Evolutionary conservation across 2,797 vertebrate species (phyloP).

Genomic region (Onychomys arenicola): DNA sequence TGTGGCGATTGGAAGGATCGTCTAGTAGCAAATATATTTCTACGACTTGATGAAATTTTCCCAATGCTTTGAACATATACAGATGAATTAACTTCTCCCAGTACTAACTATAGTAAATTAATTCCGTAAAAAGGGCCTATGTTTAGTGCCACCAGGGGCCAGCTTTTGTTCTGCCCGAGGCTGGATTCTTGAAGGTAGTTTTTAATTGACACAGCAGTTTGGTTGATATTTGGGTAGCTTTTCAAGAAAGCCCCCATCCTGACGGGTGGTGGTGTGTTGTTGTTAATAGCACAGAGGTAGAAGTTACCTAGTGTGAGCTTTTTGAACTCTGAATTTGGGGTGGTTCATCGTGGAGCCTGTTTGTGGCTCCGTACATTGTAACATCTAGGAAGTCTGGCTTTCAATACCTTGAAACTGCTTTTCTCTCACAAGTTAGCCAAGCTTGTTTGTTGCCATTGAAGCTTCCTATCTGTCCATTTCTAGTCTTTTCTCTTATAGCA

Average conservation of each 20-base stretch:
- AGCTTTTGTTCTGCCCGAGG: slow-evolving; percentile 49
- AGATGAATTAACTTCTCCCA: slow-evolving; percentile 51
- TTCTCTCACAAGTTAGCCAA: neutral
- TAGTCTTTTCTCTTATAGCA: slow-evolving; percentile 53
- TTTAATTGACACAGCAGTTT: slow-evolving; percentile 38
- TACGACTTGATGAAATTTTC: slow-evolving; percentile 64
- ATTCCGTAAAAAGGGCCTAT: slow-evolving; percentile 60
- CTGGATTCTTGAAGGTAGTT: slow-evolving; percentile 43
- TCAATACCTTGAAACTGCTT: neutral
- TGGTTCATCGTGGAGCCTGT: neutral
- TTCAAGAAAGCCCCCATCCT: neutral
- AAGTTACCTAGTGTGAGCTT: neutral
- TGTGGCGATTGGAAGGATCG: slow-evolving; percentile 49
- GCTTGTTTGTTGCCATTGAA: neutral
- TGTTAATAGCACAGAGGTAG: neutral
- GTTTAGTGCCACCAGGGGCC: neutral
- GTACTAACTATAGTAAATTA: slow-evolving; percentile 7
- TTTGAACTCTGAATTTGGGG: neutral
- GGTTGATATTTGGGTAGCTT: neutral
- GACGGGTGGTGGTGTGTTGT: neutral
- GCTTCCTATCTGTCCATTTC: slow-evolving; percentile 35
- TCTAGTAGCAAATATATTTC: slow-evolving; percentile 49
- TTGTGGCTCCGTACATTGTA: neutral
- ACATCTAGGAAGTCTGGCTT: neutral
- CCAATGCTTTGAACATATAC: neutral